Evolutionary conservation across 2,113 vertebrate genomes (phyloP), one percentile per base, ranked within the genome.

Genomic region (Romanogobio albipinnatus): DNA sequence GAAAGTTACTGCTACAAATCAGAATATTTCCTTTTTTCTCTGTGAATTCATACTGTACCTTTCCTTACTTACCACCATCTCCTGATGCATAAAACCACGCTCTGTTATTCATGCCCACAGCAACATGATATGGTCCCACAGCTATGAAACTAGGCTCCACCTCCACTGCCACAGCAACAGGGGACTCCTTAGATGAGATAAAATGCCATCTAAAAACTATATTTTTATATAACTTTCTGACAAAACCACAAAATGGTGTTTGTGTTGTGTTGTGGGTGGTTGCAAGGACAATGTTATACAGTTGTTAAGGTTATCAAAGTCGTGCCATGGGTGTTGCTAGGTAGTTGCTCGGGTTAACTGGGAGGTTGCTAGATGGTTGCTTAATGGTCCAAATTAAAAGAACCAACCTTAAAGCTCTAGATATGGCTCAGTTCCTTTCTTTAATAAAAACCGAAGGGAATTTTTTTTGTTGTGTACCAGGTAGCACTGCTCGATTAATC

Each of bases 21-120:
- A 51, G 14, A 75, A 75, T 62, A 61, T 24, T 26, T 47, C 7
- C 13, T 45, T 59, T 81, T 36, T 17, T n/a, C 74, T 11, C 24
- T 22, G 9, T 47, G 22, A 75, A 49, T 47, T 45, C 19, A 61
- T 29, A 92, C 39, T 13, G 14, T 51, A 9, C 17, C 62, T 66
- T 51, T 10, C 17, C 62, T 68, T 85, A 93, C 93, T 93, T 94
- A 95, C 96, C 95, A 13, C 94, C 94, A 43, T 97, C 97, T 84
- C 95, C 94, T 70, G 98, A 88, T 26, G 93, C 93, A 49, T 99
- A 99, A 92, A 99, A 99, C 98, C 98, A 99, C 64, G 97, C 98
- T 82, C 97, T 95, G 89, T 99, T 99, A 92, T 99, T 99, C 98
- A 99, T 99, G 75, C 98, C 97, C 82, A 99, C 96, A 70, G 97